phyloP scores from a whole-genome alignment of 2,888 invertebrate genomes.

The Dorcus parallelipipedus region DNA sequence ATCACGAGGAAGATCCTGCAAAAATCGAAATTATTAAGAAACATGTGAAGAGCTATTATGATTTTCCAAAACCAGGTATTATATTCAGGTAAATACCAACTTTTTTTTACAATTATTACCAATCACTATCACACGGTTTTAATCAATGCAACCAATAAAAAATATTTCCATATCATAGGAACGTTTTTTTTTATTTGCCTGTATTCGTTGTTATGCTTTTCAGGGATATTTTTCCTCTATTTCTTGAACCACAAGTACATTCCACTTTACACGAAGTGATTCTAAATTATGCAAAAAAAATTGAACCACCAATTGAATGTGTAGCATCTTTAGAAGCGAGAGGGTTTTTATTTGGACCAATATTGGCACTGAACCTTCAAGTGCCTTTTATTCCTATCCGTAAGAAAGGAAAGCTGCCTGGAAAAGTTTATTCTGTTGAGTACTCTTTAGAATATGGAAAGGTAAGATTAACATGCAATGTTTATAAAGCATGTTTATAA shows the following conservation, averaged over 20 bases:
- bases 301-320: constrained; percentile 64
- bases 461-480: constrained; percentile 14
- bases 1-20: constrained; percentile 25
- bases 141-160: too few species aligned
- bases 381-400: constrained; percentile 88
- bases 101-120: too few species aligned
- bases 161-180: too few species aligned
- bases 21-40: constrained; percentile 61
- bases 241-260: constrained; percentile 70
- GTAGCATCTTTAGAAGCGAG: constrained; percentile 89
- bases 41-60: constrained; percentile 65
- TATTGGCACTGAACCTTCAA: constrained; percentile 74
- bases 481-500: not conserved
- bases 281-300: constrained; percentile 58
- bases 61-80: constrained; percentile 86
- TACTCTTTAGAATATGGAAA: constrained; percentile 88
- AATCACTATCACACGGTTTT: too few species aligned
- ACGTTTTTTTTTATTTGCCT: too few species aligned
- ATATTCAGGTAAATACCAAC: constrained; percentile 67
- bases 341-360: constrained; percentile 90
- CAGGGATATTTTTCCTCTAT: constrained; percentile 91
- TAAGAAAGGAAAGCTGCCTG: constrained; percentile 95
- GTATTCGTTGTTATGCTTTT: constrained; percentile 32
- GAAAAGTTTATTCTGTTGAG: constrained; percentile 63
- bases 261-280: constrained; percentile 69